Evolutionary conservation across 2,113 vertebrate genomes (phyloP), one percentile per base, ranked within the genome.

Genomic region (Elephantulus edwardii): DNA sequence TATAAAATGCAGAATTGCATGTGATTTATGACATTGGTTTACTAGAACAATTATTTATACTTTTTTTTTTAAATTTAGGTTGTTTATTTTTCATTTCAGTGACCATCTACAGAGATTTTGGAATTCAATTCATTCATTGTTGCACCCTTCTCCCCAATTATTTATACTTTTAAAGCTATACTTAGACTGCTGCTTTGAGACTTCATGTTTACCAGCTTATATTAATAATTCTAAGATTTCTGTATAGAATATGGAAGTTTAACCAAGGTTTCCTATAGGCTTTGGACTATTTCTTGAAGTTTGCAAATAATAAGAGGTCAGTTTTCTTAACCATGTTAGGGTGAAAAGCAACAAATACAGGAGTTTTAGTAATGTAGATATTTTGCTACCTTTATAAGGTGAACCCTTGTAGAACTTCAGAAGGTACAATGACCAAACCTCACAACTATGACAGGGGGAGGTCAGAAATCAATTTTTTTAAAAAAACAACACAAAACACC

Each of bases 261-360:
- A 90, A 64, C 33, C 30, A 58, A 62, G 8, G 19, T 72, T 77
- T 79, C 42, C 64, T 70, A 83, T 76, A 78, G 40, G 33, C 26
- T 88, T 88, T 81, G n/a, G 66, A 58, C 42, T 84, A 46, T 91
- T 66, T 92, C 30, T 92, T 83, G 22, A 62, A 74, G 24, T 85
- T 92, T 81, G 60, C 48, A 66, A 38, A 44, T 71, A 92, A 50
- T 62, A 33, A 62, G 48, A 10, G 8, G 8, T 50, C 14, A 10
- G 60, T 83, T 75, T 74, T 79, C 33, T 89, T 81, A 79, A 42
- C 26, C n/a, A 42, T 10, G 3, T 44, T 44, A 68, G 40, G 14
- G 38, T 83, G 22, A 8, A 22, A 40, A 35, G 20, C 78, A 48
- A 79, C 3, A 68, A 78, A 60, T 74, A 82, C 10, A 71, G 8